phyloP scores from a whole-genome alignment of 2,797 vertebrate genomes.

The Taeniopygia guttata region DNA sequence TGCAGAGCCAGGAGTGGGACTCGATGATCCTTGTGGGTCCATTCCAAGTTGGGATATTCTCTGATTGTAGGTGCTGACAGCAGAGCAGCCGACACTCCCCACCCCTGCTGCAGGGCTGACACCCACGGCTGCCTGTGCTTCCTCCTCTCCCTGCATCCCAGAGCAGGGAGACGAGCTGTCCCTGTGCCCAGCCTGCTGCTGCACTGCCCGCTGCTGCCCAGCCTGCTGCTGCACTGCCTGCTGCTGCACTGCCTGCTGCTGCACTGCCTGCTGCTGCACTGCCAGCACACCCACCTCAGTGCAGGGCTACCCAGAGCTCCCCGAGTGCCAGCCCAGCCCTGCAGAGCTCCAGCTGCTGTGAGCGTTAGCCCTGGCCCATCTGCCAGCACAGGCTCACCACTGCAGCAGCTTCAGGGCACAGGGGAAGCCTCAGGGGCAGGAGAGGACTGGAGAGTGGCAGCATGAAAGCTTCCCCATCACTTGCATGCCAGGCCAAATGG shows the following conservation, averaged over 20 bases:
- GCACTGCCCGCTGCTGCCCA: too few species aligned
- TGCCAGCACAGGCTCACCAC: not conserved
- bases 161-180: rapidly evolving
- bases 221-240: not conserved
- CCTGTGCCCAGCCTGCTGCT: not conserved
- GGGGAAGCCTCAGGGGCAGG: not conserved
- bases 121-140: rapidly evolving
- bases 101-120: not conserved
- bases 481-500: not conserved
- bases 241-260: not conserved
- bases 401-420: not conserved
- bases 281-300: not conserved
- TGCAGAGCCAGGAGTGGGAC: not conserved
- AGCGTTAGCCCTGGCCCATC: not conserved
- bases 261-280: not conserved
- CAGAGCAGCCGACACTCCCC: not conserved
- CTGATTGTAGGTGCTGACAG: not conserved
- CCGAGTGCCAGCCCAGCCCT: not conserved
- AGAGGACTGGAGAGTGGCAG: not conserved
- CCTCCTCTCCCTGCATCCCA: not conserved
- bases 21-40: not conserved
- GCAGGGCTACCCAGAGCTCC: not conserved
- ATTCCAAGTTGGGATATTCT: not conserved
- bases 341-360: not conserved
- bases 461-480: not conserved